Base-by-base conservation (phyloP, 2,888 invertebrate species). In the Marronus borbonicus region DNA sequence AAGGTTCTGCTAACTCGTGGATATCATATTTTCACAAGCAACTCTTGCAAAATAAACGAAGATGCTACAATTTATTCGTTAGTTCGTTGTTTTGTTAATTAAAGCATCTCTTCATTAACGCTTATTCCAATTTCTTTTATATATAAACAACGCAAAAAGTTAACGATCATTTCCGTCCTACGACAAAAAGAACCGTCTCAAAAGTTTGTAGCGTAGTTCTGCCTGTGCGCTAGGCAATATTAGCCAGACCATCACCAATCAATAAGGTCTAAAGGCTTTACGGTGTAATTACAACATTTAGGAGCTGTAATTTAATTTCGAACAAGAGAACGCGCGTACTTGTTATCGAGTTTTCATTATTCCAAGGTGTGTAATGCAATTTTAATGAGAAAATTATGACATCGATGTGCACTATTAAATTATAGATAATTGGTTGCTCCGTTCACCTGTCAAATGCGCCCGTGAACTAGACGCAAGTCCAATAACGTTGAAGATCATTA, bases 341-440 rank as follows among this genome's bases (percentile, higher is more conserved):
- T 49, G 20, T 68, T 55, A 17, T 55, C 36, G 20, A 70, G 17
- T 70, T 58, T 55, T 70, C 70, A 70, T 70, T 70, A 70, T 70
- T 55, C 50, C 24, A 44, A 68, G 64, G 64, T 36, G 64, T 36
- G 31, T 62, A 28, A 68, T 49, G 55, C 31, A 70, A 70, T 55
- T 70, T 55, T 70, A 70, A 70, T 70, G 52, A 49, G 70, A 68
- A 70, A 70, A 70, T 70, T 70, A 58, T 70, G 58, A 58, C 55
- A 10, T 55, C 14, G 70, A 70, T 55, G 70, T 52, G n/a, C 20
- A 68, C 12, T 62, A 50, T 50, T 66, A 55, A 70, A 70, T 70
- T 70, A 55, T 70, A 14, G 55, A 31, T 70, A 70, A 70, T 70
- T 55, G 28, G 52, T 17, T 52, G 52, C n/a, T 70, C 17, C 8